Percentiles rank a stretch among this genome's conserved stretches.
phyloP scores from a whole-genome alignment of 2,797 vertebrate genomes.

The Sorex maritimensis region DNA sequence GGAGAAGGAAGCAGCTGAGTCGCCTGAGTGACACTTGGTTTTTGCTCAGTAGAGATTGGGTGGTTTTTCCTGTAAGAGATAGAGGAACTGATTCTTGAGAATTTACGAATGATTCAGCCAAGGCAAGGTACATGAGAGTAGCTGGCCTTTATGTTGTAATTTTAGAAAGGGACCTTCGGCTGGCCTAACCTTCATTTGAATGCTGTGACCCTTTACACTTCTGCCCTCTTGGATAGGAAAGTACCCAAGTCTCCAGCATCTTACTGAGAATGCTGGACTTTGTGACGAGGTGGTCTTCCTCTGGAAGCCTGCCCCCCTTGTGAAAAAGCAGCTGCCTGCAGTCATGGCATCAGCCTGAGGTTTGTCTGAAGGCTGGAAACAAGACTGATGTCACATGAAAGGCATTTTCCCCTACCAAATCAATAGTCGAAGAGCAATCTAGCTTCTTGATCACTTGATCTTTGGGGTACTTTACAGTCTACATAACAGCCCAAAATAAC shows the following conservation, averaged over 20 bases:
- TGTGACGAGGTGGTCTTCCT: not conserved
- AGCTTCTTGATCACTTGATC: not conserved
- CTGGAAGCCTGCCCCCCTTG: not conserved
- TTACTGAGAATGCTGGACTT: conserved; percentile 30
- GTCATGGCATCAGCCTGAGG: no score
- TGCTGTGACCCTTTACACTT: conserved; percentile 41
- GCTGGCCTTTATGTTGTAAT: conserved; percentile 82
- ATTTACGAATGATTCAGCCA: conserved; percentile 76
- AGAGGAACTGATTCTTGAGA: conserved; percentile 87
- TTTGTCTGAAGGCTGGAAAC: conserved; percentile 52
- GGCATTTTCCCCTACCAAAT: not conserved
- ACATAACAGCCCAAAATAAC: conserved; percentile 10
- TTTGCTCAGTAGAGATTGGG: conserved; percentile 70
- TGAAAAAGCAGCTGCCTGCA: no score
- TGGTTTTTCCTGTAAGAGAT: conserved; percentile 87
- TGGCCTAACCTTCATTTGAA: conserved; percentile 73
- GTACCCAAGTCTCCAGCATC: conserved; percentile 72
- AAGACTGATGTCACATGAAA: not conserved
- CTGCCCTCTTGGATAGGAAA: conserved; percentile 70
- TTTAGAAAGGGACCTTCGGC: conserved; percentile 80
- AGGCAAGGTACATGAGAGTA: conserved; percentile 33
- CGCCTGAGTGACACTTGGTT: conserved; percentile 7
- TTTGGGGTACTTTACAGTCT: not conserved
- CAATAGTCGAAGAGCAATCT: conserved; percentile 30
- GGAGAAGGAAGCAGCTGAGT: conserved; percentile 61